Evolutionary conservation across 2,888 invertebrate species (phyloP), one percentile per base, ranked within the genome.

Genomic region (Gymnosoma rotundatum): DNA sequence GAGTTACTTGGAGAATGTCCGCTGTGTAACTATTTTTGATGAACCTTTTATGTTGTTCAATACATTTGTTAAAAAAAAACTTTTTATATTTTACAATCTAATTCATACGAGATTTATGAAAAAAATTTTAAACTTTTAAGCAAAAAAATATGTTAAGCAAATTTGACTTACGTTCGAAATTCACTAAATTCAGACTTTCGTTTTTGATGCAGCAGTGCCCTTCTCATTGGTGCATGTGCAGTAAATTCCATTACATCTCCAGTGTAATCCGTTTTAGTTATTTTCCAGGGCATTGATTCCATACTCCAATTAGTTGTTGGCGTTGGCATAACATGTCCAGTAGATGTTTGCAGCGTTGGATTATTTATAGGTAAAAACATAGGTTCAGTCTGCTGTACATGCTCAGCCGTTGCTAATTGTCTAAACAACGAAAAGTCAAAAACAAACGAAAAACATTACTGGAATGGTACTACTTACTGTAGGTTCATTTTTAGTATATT

Each of bases 211-310:
- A 89, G 87, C 20, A 89, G 56, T 0, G 87, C 78, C 9, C 86
- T 81, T 86, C 86, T 66, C 38, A 86, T 86, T 10, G 84, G 83
- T 32, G 64, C 50, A 70, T 79, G 83, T n/a, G 86, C 87, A 12
- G 81, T 83, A 83, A 89, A 87, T 89, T 91, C 86, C 91, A 90
- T 88, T 89, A 93, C 87, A 50, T 88, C 87, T 36, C 88, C 89
- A 1, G 67, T 92, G 93, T 82, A 93, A 92, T 89, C 88, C 87
- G 93, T 89, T 14, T 94, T 93, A 21, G 88, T 89, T 60, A 90
- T 83, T 86, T 89, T 88, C 94, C 94, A 94, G 0, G 94, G 90
- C 86, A 94, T 89, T 12, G 93, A 92, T 79, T 94, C 93, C 7
- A 93, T 91, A 86, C 93, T 94, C 94, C 94, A 94, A 56, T 83